Evolutionary conservation across 2,888 invertebrate genomes (phyloP), one percentile per base, ranked within the genome.

Genomic region (Falcaria lacertinaria): DNA sequence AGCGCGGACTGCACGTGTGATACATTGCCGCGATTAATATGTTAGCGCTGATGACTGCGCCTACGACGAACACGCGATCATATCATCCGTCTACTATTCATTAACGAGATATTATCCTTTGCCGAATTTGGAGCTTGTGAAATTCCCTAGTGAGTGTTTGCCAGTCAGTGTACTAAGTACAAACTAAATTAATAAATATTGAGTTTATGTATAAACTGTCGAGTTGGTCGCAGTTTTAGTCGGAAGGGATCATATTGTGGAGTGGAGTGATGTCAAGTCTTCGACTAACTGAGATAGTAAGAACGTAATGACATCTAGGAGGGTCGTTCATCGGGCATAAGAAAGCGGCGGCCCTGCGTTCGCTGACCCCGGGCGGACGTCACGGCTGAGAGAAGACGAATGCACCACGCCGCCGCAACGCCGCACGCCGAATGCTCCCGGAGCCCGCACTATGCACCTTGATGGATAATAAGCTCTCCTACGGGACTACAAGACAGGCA

Each of bases 351-450:
- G 80, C 78, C 77, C 77, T 77, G 74, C 80, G 87, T 80, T 76
- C 87, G 77, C 74, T 81, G 87, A 87, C 86, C 86, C 80, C 85
- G 77, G 76, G 78, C 83, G 76, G 77, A 77, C 80, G 81, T 81
- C 80, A 85, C 82, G 87, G 74, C 80, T 81, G 74, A 85, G 74
- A 76, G 80, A 76, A 84, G 80, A 74, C 80, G 77, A 79, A 75
- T 74, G 83, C 80, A 78, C 72, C 73, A 71, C 73, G 68, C 67
- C 63, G 60, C 69, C 47, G 52, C 48, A 45, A 53, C 52, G 57
- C 55, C 66, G 51, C 59, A n/a, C 45, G 37, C 42, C 45, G 44
- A 33, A 47, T 52, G 55, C 52, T 43, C 51, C 52, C 48, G 39
- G 35, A 42, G 37, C 47, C 48, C 44, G 46, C 39, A 43, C 39